Evolutionary conservation across 2,113 vertebrate genomes (phyloP).

Genomic region (Rhabdomys dilectus): DNA sequence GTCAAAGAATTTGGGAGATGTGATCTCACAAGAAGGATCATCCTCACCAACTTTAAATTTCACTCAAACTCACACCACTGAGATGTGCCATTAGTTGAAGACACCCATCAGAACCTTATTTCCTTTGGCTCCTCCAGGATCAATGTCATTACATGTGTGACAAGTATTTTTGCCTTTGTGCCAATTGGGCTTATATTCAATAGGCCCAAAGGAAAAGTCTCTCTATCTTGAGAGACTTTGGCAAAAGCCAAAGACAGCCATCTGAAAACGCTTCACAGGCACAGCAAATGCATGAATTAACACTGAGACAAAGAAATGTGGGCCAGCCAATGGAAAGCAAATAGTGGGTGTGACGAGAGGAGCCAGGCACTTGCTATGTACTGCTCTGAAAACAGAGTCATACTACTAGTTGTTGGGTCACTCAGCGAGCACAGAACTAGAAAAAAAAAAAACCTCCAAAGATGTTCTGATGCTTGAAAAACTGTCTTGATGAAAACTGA

Average conservation of each 20-base stretch:
- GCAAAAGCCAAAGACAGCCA: constrained; percentile 16
- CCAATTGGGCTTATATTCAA: background rate
- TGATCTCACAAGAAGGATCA: constrained; percentile 40
- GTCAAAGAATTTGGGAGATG: background rate
- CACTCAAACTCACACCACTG: background rate
- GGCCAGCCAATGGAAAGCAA: constrained; percentile 19
- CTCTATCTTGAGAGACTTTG: constrained; percentile 51
- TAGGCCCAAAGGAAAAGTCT: constrained; percentile 32
- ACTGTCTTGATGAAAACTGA: constrained; percentile 1
- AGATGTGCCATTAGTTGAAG: constrained; percentile 52
- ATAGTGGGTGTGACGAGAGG: background rate
- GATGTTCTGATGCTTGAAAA: background rate
- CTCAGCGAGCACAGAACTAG: background rate
- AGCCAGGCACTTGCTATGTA: constrained; percentile 44
- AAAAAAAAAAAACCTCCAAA: background rate
- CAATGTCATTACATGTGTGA: background rate
- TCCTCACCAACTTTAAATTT: background rate
- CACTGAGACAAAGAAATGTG: constrained; percentile 41
- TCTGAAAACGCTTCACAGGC: constrained; percentile 1
- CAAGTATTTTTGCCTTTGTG: constrained; percentile 27
- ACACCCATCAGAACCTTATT: constrained; percentile 45
- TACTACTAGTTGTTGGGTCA: background rate
- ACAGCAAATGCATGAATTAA: constrained; percentile 3
- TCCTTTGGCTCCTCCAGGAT: constrained; percentile 6
- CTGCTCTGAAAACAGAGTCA: constrained; percentile 30